Evolutionary conservation across 53 echinoderm and acorn worm species (phyloP).

Genomic region (Paelopatides confundens): DNA sequence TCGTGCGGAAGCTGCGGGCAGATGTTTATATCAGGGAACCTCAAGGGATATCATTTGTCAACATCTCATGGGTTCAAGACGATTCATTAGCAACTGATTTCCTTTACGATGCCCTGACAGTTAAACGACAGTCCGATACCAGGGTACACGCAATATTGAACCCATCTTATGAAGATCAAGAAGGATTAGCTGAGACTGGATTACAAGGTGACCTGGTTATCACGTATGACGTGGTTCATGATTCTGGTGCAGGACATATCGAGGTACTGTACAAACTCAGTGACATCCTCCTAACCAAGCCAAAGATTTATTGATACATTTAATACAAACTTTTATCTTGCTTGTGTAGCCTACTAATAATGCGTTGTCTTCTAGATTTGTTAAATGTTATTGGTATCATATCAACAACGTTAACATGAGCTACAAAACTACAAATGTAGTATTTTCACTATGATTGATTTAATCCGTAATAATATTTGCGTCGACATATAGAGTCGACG

Average conservation of each 20-base stretch:
- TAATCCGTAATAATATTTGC: too few relatives aligned
- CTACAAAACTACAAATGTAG: too few relatives aligned
- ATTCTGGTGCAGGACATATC: constrained; percentile 30
- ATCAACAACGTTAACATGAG: too few relatives aligned
- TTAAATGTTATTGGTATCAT: too few relatives aligned
- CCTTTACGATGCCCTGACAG: constrained; percentile 4
- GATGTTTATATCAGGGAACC: constrained; percentile 78
- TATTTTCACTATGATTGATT: too few relatives aligned
- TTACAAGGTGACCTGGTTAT: constrained; percentile 81
- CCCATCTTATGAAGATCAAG: constrained; percentile 18
- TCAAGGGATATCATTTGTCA: constrained; percentile 78
- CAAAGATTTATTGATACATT: too few relatives aligned
- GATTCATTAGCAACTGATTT: not conserved
- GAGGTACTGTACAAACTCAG: not conserved
- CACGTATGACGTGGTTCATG: constrained; percentile 80
- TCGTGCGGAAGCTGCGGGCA: constrained; percentile 61
- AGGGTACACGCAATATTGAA: not conserved
- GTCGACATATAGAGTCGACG: too few relatives aligned
- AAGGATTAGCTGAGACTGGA: not conserved
- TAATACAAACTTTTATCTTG: too few relatives aligned
- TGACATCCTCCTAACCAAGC: too few relatives aligned
- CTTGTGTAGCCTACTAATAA: too few relatives aligned
- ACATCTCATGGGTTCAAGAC: constrained; percentile 66
- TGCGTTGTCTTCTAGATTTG: too few relatives aligned
- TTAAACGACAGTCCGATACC: not conserved